These are phyloP conservation scores for Drosophila pruinosa DNA, from an alignment of 1,140 invertebrate species.

Conservation along the genomic window DNA sequence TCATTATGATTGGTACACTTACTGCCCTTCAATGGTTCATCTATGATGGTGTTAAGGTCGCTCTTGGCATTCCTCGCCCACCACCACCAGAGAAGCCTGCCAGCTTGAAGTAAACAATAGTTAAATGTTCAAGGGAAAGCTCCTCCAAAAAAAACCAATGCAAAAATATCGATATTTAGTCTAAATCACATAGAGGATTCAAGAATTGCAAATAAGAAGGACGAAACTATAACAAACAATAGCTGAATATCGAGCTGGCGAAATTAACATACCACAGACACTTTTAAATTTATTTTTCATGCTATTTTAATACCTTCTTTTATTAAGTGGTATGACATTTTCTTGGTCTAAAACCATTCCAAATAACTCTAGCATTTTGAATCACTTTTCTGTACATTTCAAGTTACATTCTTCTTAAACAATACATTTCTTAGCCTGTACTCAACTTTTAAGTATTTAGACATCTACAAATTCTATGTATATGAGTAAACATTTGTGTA, in stretches of 20 bases:
- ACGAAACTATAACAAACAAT: slow-evolving; percentile 14
- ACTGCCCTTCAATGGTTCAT: slow-evolving; percentile 99
- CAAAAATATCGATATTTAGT: slow-evolving; percentile 28
- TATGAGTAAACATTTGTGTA: slow-evolving; percentile 11
- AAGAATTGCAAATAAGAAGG: not conserved
- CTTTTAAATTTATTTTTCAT: not conserved
- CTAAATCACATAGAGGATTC: not conserved
- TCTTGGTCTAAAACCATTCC: slow-evolving; percentile 36
- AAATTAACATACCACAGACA: slow-evolving; percentile 32
- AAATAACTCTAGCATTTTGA: slow-evolving; percentile 13
- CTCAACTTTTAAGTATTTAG: slow-evolving; percentile 65
- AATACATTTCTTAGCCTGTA: slow-evolving; percentile 24
- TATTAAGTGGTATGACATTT: not conserved
- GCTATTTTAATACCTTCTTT: not conserved
- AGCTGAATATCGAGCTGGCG: slow-evolving; percentile 35
- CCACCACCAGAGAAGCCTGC: slow-evolving; percentile 99
- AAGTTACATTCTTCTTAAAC: slow-evolving; percentile 4
- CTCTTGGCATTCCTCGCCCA: slow-evolving; percentile 95
- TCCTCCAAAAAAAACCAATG: slow-evolving; percentile 25
- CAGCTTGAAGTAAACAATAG: slow-evolving; percentile 90
- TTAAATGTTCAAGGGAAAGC: not conserved
- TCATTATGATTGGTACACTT: slow-evolving; percentile 99
- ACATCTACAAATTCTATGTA: slow-evolving; percentile 12
- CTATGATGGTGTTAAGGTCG: slow-evolving; percentile 98
- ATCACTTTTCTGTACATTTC: not conserved